These are phyloP conservation scores for Cyaniris semiargus DNA, from an alignment of 2,888 invertebrate genomes.

Conservation along the genomic window DNA sequence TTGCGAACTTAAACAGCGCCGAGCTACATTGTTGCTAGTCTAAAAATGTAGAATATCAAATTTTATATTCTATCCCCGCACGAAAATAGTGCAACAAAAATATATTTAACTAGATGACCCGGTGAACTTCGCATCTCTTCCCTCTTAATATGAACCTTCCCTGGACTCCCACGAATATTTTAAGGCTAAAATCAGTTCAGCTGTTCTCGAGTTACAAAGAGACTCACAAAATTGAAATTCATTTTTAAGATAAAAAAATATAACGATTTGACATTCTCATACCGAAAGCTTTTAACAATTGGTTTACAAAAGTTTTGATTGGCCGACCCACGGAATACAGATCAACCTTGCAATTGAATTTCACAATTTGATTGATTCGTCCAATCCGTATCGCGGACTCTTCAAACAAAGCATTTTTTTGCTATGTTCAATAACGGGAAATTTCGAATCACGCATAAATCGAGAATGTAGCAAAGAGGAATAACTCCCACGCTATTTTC, in stretches of 20 bases:
- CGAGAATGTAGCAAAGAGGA: too few relatives aligned
- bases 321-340: conserved; percentile 1
- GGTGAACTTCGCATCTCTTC: too few relatives aligned
- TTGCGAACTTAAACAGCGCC: neutral
- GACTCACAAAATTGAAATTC: too few relatives aligned
- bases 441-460: neutral
- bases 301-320: conserved; percentile 2
- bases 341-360: conserved; percentile 11
- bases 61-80: neutral
- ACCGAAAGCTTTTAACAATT: neutral
- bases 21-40: neutral
- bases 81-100: too few relatives aligned
- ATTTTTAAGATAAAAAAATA: too few relatives aligned
- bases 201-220: too few relatives aligned
- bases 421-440: neutral
- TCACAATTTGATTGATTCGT: conserved; percentile 15
- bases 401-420: conserved; percentile 1
- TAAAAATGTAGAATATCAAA: neutral
- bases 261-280: neutral
- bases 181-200: too few relatives aligned
- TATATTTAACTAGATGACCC: too few relatives aligned
- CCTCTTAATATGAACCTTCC: too few relatives aligned
- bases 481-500: too few relatives aligned
- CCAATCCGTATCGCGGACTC: neutral
- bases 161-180: too few relatives aligned